Percentiles rank a stretch among this genome's conserved stretches.
Evolutionary conservation across 2,797 vertebrate species (phyloP).

Genomic region (Halcyon leucocephala): DNA sequence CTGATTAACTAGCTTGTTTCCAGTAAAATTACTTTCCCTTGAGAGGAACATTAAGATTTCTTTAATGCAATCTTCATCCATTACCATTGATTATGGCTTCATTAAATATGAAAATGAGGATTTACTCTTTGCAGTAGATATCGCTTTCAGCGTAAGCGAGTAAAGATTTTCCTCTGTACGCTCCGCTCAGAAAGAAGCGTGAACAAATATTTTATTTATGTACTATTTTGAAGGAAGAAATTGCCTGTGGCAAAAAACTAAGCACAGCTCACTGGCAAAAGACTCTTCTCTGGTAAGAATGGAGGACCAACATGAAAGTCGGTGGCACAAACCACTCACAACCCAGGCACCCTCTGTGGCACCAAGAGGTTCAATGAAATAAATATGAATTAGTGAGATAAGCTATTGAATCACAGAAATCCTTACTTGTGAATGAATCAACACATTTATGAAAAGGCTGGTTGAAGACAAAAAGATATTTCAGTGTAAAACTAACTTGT

Average conservation of each 20-base stretch:
- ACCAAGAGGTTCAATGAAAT: slow-evolving; percentile 49
- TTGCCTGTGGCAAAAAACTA: slow-evolving; percentile 13
- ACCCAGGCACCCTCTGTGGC: not conserved
- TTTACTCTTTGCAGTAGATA: slow-evolving; percentile 46
- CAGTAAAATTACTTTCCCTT: slow-evolving; percentile 65
- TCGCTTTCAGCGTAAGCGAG: not conserved
- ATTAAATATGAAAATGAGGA: slow-evolving; percentile 71
- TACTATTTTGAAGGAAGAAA: slow-evolving; percentile 15
- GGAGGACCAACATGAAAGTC: not conserved
- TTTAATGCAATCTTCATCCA: slow-evolving; percentile 66
- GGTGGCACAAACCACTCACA: slow-evolving; percentile 4
- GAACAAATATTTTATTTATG: slow-evolving; percentile 65
- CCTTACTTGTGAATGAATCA: not conserved
- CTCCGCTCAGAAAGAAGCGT: not conserved
- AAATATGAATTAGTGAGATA: not conserved
- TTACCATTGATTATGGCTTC: slow-evolving; percentile 70
- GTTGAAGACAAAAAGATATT: not conserved
- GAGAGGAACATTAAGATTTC: slow-evolving; percentile 54
- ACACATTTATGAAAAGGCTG: not conserved
- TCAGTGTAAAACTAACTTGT: not conserved
- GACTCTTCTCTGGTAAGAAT: not conserved
- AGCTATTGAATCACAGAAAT: slow-evolving; percentile 28
- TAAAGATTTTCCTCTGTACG: slow-evolving; percentile 30
- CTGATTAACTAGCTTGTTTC: slow-evolving; percentile 64
- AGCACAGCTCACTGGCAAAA: not conserved